Conservation (phyloP, 1,140 invertebrate genomes). For the Rhagoletis zephyria region DNA sequence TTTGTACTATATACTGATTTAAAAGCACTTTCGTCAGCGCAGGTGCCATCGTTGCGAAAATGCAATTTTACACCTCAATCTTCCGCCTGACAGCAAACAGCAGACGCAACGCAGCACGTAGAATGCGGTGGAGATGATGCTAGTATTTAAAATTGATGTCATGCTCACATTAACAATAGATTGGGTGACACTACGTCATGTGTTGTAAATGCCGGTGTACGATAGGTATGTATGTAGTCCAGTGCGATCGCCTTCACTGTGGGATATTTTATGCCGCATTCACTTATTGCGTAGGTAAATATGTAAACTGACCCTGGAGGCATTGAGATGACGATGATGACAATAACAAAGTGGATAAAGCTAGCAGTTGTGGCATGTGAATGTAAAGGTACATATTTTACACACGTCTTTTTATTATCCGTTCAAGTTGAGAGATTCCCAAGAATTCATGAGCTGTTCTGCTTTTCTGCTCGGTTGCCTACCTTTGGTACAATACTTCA, state of each 20-base stretch:
- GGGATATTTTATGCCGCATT: not conserved
- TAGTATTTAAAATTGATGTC: not conserved
- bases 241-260: not conserved
- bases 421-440: not conserved
- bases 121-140: not conserved
- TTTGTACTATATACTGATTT: too few species aligned
- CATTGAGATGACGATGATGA: too few species aligned
- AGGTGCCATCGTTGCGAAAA: not conserved
- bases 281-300: not conserved
- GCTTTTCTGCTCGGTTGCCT: not conserved
- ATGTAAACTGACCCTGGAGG: too few species aligned
- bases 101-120: not conserved
- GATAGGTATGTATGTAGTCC: not conserved
- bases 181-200: not conserved
- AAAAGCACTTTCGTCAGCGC: not conserved
- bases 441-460: not conserved
- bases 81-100: not conserved
- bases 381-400: not conserved
- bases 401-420: not conserved
- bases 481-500: not conserved
- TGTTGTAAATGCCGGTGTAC: not conserved
- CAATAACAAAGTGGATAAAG: not conserved
- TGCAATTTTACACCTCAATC: constrained; percentile 20
- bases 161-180: not conserved
- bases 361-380: not conserved